phyloP scores from a whole-genome alignment of 2,113 vertebrate genomes.

The Campylorhamphus procurvoides region DNA sequence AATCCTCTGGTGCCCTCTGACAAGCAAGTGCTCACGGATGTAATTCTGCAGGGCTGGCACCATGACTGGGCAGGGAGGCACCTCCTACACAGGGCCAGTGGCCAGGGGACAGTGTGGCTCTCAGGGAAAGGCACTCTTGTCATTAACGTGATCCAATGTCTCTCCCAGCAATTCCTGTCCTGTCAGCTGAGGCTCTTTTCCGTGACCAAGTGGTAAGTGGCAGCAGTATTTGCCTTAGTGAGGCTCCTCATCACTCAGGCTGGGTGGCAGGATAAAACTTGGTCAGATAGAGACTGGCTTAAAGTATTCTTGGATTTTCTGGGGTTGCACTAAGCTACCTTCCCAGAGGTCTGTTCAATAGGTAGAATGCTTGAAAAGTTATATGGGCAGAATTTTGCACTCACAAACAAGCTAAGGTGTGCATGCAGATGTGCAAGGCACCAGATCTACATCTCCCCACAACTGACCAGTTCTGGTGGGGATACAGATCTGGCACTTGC shows the following conservation, averaged over 20 bases:
- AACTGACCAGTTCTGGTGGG: not conserved
- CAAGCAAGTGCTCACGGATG: not conserved
- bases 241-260: not conserved
- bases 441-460: not conserved
- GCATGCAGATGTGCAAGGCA: not conserved
- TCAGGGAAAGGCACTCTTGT: not conserved
- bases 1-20: conserved; percentile 21
- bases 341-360: not conserved
- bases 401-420: not conserved
- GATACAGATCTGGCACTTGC: not conserved
- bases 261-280: not conserved
- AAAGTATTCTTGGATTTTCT: not conserved
- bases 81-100: not conserved
- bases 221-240: not conserved
- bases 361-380: not conserved
- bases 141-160: not conserved
- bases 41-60: not conserved
- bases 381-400: not conserved
- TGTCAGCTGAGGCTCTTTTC: not conserved
- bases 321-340: not conserved
- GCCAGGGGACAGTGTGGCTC: not conserved
- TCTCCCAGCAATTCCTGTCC: not conserved
- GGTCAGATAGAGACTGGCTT: not conserved
- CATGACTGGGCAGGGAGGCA: rapidly evolving
- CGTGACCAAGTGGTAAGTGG: not conserved